Conservation (phyloP, 1,140 invertebrate species). For the Drosophila aff. region DNA sequence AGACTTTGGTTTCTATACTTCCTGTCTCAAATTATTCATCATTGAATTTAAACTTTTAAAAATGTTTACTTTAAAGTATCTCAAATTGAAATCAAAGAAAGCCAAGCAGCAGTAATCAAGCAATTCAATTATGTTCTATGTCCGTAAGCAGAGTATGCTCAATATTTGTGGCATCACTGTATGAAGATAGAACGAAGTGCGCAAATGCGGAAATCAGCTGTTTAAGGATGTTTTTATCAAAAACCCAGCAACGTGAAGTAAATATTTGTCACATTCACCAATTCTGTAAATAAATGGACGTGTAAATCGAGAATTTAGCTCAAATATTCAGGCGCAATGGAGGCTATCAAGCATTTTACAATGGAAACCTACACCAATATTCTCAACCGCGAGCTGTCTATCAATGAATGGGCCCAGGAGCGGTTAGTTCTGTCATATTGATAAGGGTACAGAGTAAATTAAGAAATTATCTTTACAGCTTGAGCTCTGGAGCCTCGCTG, state of each 20-base stretch:
- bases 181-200: neutral
- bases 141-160: neutral
- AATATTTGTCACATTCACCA: slow-evolving; percentile 1
- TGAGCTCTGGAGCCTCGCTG: slow-evolving; percentile 39
- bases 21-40: too few species aligned
- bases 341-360: slow-evolving; percentile 12
- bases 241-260: slow-evolving; percentile 4
- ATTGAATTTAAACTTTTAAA: too few species aligned
- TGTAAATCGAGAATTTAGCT: neutral
- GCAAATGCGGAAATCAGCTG: slow-evolving; percentile 39
- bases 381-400: slow-evolving; percentile 49
- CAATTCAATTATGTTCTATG: neutral
- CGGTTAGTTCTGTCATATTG: slow-evolving; percentile 18
- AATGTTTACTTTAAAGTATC: neutral
- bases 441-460: neutral
- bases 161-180: slow-evolving; percentile 2
- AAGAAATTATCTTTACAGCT: slow-evolving; percentile 13
- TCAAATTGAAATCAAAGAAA: neutral
- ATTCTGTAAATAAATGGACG: neutral
- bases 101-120: neutral
- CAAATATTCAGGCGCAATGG: slow-evolving; percentile 12
- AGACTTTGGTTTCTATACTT: too few species aligned
- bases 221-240: slow-evolving; percentile 30
- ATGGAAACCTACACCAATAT: slow-evolving; percentile 38
- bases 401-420: slow-evolving; percentile 73